These are phyloP conservation scores for Epinephelus lanceolatus DNA, from an alignment of 2,113 vertebrate species.

Conservation along the genomic window DNA sequence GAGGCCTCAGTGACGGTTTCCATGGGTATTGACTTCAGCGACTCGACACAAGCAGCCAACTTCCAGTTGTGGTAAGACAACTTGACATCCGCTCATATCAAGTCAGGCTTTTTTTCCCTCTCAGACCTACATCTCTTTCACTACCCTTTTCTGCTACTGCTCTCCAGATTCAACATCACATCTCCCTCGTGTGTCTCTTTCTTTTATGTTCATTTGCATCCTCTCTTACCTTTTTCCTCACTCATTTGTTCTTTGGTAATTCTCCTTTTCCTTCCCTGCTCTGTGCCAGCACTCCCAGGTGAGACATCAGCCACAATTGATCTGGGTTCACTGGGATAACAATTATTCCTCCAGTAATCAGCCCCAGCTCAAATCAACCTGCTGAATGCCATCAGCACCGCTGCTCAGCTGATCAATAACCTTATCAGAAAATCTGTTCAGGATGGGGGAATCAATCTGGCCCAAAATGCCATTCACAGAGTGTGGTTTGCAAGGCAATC, in stretches of 20 bases:
- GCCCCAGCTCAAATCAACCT: slow-evolving; percentile 92
- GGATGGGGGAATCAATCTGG: slow-evolving; percentile 90
- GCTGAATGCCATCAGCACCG: slow-evolving; percentile 92
- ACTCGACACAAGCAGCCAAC: slow-evolving; percentile 95
- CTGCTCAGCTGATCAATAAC: slow-evolving; percentile 91
- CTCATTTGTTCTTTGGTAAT: slow-evolving; percentile 66
- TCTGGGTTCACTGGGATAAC: slow-evolving; percentile 94
- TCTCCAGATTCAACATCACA: not conserved
- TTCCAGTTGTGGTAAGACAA: slow-evolving; percentile 95
- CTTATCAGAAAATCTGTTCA: slow-evolving; percentile 91
- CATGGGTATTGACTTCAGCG: slow-evolving; percentile 96
- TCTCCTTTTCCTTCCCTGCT: slow-evolving; percentile 51
- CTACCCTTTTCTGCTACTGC: not conserved
- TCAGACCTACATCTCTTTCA: slow-evolving; percentile 31
- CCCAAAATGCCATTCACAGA: slow-evolving; percentile 88
- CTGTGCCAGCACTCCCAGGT: slow-evolving; percentile 87
- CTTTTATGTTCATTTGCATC: slow-evolving; percentile 8
- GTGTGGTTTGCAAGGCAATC: slow-evolving; percentile 87
- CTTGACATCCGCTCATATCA: slow-evolving; percentile 35
- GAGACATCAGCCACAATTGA: slow-evolving; percentile 94
- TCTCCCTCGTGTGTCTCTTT: not conserved
- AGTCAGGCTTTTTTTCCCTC: not conserved
- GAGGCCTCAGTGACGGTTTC: slow-evolving; percentile 90
- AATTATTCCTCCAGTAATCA: slow-evolving; percentile 98
- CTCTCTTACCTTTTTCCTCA: slow-evolving; percentile 65